A percentile compares a stretch with the other conserved stretches of the same genome.
Evolutionary conservation across 2,113 vertebrate genomes (phyloP).

Genomic region (Scortum barcoo): DNA sequence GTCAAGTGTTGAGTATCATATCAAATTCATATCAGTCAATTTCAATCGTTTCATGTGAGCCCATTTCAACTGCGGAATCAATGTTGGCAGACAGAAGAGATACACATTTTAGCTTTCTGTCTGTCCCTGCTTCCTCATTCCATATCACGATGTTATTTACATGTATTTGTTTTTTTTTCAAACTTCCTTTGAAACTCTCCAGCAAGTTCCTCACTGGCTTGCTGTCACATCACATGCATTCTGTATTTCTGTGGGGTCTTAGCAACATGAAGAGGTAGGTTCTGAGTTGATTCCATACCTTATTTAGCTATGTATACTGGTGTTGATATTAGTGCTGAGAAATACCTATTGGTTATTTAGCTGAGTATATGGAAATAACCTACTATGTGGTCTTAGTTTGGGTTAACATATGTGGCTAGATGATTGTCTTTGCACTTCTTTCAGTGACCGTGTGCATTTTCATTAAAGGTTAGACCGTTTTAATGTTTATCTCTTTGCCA

Average conservation of each 20-base stretch:
- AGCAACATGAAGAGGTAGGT: conserved; percentile 19
- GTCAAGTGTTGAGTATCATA: not conserved
- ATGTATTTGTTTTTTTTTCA: not conserved
- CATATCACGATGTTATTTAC: not conserved
- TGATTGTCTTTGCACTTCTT: not conserved
- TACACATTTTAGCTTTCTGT: fast-evolving
- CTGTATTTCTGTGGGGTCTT: not conserved
- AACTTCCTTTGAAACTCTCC: not conserved
- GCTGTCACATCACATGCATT: not conserved
- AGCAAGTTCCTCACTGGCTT: not conserved
- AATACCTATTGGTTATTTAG: not conserved
- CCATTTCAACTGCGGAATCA: not conserved
- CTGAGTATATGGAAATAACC: not conserved
- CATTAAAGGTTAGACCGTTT: not conserved
- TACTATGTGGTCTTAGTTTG: not conserved
- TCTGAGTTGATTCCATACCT: not conserved
- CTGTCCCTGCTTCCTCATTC: conserved; percentile 22
- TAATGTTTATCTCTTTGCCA: not conserved
- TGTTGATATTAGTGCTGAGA: not conserved
- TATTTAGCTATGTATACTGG: not conserved
- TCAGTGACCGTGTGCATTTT: not conserved
- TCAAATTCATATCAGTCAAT: no score
- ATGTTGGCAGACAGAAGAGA: no score
- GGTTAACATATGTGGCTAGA: not conserved
- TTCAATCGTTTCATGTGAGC: not conserved